Evolutionary conservation across 2,797 vertebrate genomes (phyloP).

Genomic region (Girardinus metallicus): DNA sequence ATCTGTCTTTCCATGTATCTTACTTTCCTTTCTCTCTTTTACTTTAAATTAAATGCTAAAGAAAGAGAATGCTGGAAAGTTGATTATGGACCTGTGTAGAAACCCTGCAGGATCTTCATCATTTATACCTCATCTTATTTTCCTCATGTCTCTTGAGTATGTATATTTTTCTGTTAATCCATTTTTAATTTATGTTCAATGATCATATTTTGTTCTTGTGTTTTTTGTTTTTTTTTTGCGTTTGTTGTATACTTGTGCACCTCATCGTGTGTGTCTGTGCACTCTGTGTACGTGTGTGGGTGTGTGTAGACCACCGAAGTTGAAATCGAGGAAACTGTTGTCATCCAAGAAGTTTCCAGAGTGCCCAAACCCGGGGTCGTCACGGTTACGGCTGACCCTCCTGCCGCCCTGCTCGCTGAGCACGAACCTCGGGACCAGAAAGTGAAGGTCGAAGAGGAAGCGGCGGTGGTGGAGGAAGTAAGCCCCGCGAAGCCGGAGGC

Average conservation of each 20-base stretch:
- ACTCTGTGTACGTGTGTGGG: constrained; percentile 71
- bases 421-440: constrained; percentile 49
- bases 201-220: constrained; percentile 81
- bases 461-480: constrained; percentile 24
- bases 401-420: constrained; percentile 1
- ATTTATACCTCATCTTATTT: background rate
- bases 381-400: constrained; percentile 25
- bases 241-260: constrained; percentile 68
- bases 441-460: constrained; percentile 40
- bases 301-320: constrained; percentile 88
- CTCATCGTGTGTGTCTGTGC: constrained; percentile 70
- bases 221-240: constrained; percentile 44
- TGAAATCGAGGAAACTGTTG: constrained; percentile 91
- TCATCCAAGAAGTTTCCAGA: constrained; percentile 88
- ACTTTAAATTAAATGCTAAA: background rate
- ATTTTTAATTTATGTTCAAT: constrained; percentile 78
- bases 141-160: constrained; percentile 9
- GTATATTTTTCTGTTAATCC: constrained; percentile 30
- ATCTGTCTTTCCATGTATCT: background rate
- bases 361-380: constrained; percentile 70
- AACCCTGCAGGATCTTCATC: background rate
- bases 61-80: background rate
- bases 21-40: background rate
- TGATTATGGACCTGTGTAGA: background rate
- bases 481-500: constrained; percentile 28